Evolutionary conservation across 2,113 vertebrate genomes (phyloP), one percentile per base, ranked within the genome.

Genomic region (Ptilonorhynchus violaceus): DNA sequence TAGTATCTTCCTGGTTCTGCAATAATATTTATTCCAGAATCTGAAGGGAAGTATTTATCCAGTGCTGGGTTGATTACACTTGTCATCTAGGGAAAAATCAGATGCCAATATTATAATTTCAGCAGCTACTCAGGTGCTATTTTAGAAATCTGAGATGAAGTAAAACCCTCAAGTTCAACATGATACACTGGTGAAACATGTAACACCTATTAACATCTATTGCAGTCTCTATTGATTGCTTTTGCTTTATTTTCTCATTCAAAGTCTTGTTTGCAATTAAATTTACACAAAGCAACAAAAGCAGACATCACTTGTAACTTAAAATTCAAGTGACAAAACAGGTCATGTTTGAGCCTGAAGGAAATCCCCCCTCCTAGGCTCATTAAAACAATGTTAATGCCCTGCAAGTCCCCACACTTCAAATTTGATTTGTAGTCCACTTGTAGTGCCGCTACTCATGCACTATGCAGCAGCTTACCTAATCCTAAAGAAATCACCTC

Each of bases 1-100:
- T 99, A 99, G 76, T 99, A 99, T 83, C 99, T 98, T 41, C 99
- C 99, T 0, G 99, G 99, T 95, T 99, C 99, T 13, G 99, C 99
- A 82, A 99, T 99, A 95, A 99, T 92, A 39, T 76, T 98, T 85
- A 99, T 97, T 49, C 98, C 98, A 35, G 97, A 97, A 96, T 99
- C 99, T 2, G 60, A 92, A 8, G 99, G 99, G 70, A 99, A 99
- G 63, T 99, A 99, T 96, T 99, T 99, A 89, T 99, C 99, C 98
- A 99, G 89, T 3, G 99, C 99, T 30, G 98, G 98, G 91, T 99
- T 99, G 94, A 99, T 99, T 11, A 99, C 99, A 63, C 96, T 97
- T 59, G 99, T 98, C 86, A 99, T 98, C 99, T 99, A 79, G 13
- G 39, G 49, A 88, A 79, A 55, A 74, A 80, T 12, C 42, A 89